Evolutionary conservation across 2,888 invertebrate genomes (phyloP).

Genomic region (Cephus pulcher): DNA sequence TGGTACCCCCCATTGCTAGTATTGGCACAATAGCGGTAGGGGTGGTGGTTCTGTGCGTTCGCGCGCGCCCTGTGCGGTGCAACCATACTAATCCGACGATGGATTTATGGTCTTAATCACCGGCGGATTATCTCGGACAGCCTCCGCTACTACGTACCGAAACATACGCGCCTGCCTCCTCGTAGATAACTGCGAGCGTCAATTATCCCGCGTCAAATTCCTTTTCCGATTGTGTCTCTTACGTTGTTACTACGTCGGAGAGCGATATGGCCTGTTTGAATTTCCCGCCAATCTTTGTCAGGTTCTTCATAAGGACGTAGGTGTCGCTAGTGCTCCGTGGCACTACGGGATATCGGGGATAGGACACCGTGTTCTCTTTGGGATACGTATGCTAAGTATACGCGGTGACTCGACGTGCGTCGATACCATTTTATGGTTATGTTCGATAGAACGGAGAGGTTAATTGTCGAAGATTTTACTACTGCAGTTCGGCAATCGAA

Average conservation of each 20-base stretch:
- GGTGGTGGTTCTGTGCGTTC: constrained; percentile 16
- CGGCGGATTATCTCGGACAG: constrained; percentile 71
- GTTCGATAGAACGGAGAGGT: not conserved
- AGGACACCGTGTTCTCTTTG: not conserved
- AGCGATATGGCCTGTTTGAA: not conserved
- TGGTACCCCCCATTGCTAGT: not conserved
- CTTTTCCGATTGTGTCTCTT: not conserved
- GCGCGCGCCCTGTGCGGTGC: constrained; percentile 48
- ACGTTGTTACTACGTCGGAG: not conserved
- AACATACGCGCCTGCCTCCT: constrained; percentile 65
- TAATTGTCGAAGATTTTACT: not conserved
- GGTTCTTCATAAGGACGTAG: not conserved
- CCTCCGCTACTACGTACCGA: constrained; percentile 58
- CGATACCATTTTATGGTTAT: not conserved
- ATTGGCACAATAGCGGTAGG: not conserved
- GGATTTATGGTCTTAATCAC: constrained; percentile 77
- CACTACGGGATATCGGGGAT: not conserved
- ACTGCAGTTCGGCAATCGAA: constrained; percentile 23
- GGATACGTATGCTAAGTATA: not conserved
- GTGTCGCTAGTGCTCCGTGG: not conserved
- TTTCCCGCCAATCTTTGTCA: not conserved
- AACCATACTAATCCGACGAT: constrained; percentile 67
- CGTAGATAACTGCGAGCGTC: constrained; percentile 58
- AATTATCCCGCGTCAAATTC: not conserved
- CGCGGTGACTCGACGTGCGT: not conserved